Percentiles rank a stretch among this genome's conserved stretches.
Conservation (phyloP, 2,888 invertebrate species). For the Eristalinus aeneus region DNA sequence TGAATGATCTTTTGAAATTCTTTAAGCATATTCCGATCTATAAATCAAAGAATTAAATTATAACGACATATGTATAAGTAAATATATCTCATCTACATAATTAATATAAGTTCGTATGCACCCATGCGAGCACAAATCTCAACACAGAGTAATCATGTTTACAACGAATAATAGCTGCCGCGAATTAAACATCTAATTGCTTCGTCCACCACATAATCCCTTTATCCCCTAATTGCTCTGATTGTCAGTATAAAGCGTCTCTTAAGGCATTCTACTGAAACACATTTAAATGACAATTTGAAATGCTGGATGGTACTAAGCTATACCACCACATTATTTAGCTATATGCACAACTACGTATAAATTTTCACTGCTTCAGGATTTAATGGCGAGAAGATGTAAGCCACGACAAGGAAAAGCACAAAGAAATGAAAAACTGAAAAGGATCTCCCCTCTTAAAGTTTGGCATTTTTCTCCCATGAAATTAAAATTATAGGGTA, state of each 20-base stretch:
- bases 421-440: neutral
- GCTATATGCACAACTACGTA: neutral
- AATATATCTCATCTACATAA: too few species aligned
- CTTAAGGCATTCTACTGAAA: neutral
- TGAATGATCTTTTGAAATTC: too few species aligned
- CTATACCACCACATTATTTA: neutral
- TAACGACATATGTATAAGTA: too few species aligned
- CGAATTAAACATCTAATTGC: neutral
- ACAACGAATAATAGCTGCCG: too few species aligned
- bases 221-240: neutral
- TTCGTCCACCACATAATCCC: neutral
- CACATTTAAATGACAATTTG: neutral
- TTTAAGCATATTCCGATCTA: too few species aligned
- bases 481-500: neutral
- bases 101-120: too few species aligned
- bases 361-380: neutral
- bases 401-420: neutral
- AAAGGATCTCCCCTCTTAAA: neutral
- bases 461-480: neutral
- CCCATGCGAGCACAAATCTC: too few species aligned
- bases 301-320: neutral
- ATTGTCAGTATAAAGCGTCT: neutral
- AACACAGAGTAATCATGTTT: too few species aligned
- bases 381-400: neutral
- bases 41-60: too few species aligned